Percentiles rank a stretch among this genome's conserved stretches.
These are phyloP conservation scores for Leiothrix lutea DNA, from an alignment of 2,113 vertebrate genomes.

Conservation along the genomic window DNA sequence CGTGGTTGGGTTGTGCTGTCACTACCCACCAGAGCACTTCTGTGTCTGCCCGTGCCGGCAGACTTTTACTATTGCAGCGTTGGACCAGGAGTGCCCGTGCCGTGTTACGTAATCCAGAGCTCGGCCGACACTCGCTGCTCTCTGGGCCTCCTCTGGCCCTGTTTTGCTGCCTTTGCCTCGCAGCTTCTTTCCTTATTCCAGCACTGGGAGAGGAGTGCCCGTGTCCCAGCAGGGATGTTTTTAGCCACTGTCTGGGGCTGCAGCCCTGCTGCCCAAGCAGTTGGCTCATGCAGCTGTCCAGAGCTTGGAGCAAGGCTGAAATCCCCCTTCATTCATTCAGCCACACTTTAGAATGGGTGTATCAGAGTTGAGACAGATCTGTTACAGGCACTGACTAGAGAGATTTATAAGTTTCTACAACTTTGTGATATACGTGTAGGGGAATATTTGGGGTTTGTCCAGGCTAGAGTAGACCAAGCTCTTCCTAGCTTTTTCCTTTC, in stretches of 20 bases:
- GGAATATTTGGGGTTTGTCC: neutral
- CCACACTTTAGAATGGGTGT: neutral
- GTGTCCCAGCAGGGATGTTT: neutral
- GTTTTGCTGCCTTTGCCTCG: neutral
- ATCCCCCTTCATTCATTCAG: neutral
- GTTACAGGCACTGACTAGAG: neutral
- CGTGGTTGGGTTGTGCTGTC: neutral
- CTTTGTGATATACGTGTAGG: rapidly evolving
- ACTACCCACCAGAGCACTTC: neutral
- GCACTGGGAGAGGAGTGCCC: neutral
- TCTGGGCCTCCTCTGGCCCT: neutral
- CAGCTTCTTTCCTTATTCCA: neutral
- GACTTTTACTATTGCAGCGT: neutral
- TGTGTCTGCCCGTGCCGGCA: neutral
- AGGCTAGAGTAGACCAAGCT: neutral
- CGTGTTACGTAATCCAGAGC: neutral
- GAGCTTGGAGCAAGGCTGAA: neutral
- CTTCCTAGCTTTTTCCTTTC: neutral
- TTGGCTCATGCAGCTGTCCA: neutral
- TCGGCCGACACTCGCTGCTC: neutral
- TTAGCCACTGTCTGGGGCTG: neutral
- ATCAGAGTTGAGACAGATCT: neutral
- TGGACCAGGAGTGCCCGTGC: neutral
- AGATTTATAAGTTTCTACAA: rapidly evolving
- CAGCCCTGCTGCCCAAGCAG: neutral